Evolutionary conservation across 2,888 invertebrate species (phyloP), one percentile per base, ranked within the genome.

Genomic region (Meloe dianella): DNA sequence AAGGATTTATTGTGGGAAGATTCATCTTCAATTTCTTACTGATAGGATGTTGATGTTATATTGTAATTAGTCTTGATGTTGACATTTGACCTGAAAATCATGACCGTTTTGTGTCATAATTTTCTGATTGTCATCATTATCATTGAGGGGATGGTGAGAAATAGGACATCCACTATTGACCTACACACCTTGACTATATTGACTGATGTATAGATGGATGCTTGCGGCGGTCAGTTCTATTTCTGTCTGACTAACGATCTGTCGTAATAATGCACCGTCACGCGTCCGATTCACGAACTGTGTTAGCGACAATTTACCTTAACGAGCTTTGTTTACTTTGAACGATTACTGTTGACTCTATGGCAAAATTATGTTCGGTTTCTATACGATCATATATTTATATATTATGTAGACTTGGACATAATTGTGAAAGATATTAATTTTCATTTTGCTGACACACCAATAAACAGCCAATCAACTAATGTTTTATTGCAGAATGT

Each of bases 231-330:
- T 75, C 76, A 73, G 71, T 75, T 41, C n/a, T 41, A n/a, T 41
- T 41, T 17, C 7, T 12, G 5, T 7, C 41, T 17, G 66, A 69
- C 67, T 77, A 78, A 77, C 77, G 75, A 79, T 72, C 75, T 73
- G 71, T 73, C 75, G n/a, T 79, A 79, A 79, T 78, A 78, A 77
- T 69, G 79, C 75, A 76, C 73, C 78, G 78, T 81, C 80, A 81
- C 80, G 81, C 77, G 78, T 74, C 72, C 76, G 79, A 80, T 80
- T 77, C 81, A 80, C 80, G 81, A 80, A 79, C 80, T 41, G 41
- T 79, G 80, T 80, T 80, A 81, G 79, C 77, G 79, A 81, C 79
- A 80, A 79, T 81, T 80, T 76, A 79, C 77, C 75, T 77, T 81
- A 81, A 80, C 81, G 79, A 81, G 79, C 77, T 72, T 77, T 78